phyloP scores from a whole-genome alignment of 2,888 invertebrate species.

The Brenthis ino region DNA sequence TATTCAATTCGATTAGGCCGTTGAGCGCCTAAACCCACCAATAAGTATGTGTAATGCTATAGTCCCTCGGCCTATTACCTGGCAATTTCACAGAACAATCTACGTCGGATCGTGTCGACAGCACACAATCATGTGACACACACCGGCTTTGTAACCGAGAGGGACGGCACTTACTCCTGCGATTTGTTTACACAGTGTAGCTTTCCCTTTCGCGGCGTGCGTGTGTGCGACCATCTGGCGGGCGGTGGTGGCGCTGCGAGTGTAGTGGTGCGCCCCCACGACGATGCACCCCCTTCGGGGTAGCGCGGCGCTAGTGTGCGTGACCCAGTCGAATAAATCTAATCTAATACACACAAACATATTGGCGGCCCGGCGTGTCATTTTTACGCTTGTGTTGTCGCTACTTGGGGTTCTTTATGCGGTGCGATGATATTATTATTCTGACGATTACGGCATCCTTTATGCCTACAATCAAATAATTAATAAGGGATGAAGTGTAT shows the following conservation, averaged over 20 bases:
- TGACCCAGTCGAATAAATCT: constrained; percentile 82
- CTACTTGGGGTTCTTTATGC: constrained; percentile 80
- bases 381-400: constrained; percentile 81
- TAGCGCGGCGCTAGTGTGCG: constrained; percentile 66
- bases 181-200: constrained; percentile 81
- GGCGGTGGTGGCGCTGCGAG: constrained; percentile 60
- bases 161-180: constrained; percentile 72
- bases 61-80: constrained; percentile 81
- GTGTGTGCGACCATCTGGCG: constrained; percentile 79
- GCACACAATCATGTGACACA: constrained; percentile 76
- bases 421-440: constrained; percentile 81
- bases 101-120: constrained; percentile 72
- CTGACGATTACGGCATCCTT: constrained; percentile 81
- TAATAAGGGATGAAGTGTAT: constrained; percentile 82
- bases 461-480: constrained; percentile 82
- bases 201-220: constrained; percentile 74
- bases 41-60: constrained; percentile 80
- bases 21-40: constrained; percentile 73
- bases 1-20: constrained; percentile 76
- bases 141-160: constrained; percentile 70
- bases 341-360: constrained; percentile 80
- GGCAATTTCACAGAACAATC: constrained; percentile 82
- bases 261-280: constrained; percentile 71
- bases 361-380: constrained; percentile 78
- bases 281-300: constrained; percentile 70